These are phyloP conservation scores for Ochropleura plecta DNA, from an alignment of 2,888 invertebrate genomes.

Conservation along the genomic window DNA sequence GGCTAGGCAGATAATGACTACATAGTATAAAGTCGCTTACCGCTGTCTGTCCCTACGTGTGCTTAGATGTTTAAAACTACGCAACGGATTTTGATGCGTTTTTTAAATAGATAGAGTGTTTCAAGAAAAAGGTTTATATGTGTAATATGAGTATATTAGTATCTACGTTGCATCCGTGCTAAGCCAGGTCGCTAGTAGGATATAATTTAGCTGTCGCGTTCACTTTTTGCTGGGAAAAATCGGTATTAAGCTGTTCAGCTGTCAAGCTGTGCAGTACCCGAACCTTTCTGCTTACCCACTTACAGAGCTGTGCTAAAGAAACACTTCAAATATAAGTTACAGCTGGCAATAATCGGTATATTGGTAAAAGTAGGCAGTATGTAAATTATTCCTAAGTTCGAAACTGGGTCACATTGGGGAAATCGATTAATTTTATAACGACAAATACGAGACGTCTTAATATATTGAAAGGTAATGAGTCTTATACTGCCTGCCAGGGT, in stretches of 20 bases:
- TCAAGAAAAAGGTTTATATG: too few relatives aligned
- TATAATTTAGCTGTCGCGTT: neutral
- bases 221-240: neutral
- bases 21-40: too few relatives aligned
- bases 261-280: too few relatives aligned
- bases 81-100: too few relatives aligned
- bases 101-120: too few relatives aligned
- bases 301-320: neutral
- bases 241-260: neutral
- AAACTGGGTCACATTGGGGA: conserved; percentile 32
- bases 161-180: too few relatives aligned
- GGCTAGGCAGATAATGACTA: too few relatives aligned
- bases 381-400: neutral
- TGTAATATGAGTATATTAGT: too few relatives aligned
- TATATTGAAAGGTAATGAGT: neutral
- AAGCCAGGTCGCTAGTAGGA: neutral
- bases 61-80: too few relatives aligned
- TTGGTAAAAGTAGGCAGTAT: neutral
- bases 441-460: conserved; percentile 1
- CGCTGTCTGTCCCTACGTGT: too few relatives aligned
- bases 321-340: neutral
- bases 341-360: neutral
- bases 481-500: too few relatives aligned
- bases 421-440: conserved; percentile 19
- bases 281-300: neutral